Base-by-base conservation (phyloP, 2,797 vertebrate species). In the Eremophila alpestris region DNA sequence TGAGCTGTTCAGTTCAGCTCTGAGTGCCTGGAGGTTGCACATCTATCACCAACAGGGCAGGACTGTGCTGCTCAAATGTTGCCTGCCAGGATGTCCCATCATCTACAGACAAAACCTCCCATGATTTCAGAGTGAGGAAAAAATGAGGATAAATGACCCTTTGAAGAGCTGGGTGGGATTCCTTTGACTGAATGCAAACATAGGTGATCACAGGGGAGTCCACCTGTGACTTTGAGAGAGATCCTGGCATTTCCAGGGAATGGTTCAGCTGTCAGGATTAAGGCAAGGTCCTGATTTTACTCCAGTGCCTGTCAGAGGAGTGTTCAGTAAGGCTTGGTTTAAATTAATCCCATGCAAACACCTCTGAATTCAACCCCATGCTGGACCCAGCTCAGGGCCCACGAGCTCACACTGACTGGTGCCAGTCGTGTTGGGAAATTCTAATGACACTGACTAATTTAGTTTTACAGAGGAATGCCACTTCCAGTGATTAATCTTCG, bases 31-130 rank as follows among this genome's bases (percentile, higher is more conserved):
- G n/a, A 52, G 24, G 17, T 10, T 49, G 24, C 6, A 1, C 32
- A 26, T 30, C 32, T 58, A 0, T 7, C 34, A 24, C 15, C 38
- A 32, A 13, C 17, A 11, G 14, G 24, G 12, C 40, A 38, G 13
- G 2, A 5, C 15, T 7, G 2, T 1, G 2, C 13, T 13, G 46
- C 55, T 79, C 22, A n/a, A 60, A 60, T 27, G 2, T 2, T 6
- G 7, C 8, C 15, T 56, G 20, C 18, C 23, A 55, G 23, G 10
- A 20, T 21, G 6, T 16, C 18, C 18, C 65, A 18, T 22, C 29
- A 32, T 2, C 43, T 59, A 59, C 59, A 81, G 55, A 4, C 23
- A 58, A 78, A 88, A 56, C 29, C 40, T 36, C 1, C n/a, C 2
- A 1, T 7, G n/a, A 68, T 30, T 78, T 73, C 41, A 54, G 45